Evolutionary conservation across 2,888 invertebrate species (phyloP).

Genomic region (Xestoiulus laeticollis): DNA sequence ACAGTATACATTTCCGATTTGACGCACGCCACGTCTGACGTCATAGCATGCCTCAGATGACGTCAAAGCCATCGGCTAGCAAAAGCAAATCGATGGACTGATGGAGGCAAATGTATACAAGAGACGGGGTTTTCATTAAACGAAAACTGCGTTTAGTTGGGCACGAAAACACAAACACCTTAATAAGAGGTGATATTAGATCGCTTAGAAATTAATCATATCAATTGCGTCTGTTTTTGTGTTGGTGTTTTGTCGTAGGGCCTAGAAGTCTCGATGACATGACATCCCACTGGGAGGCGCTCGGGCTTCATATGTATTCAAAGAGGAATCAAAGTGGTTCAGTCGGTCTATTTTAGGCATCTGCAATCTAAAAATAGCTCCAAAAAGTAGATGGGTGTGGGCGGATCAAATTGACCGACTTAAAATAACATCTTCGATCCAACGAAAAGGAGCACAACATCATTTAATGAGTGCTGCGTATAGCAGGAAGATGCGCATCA

Average conservation of each 20-base stretch:
- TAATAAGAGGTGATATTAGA: background rate
- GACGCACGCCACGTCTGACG: conserved; percentile 10
- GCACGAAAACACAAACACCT: conserved; percentile 4
- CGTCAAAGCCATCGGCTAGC: conserved; percentile 7
- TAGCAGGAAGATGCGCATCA: background rate
- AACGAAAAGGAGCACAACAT: background rate
- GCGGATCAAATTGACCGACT: conserved; percentile 26
- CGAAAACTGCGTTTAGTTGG: background rate
- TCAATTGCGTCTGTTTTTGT: background rate
- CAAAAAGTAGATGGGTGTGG: conserved; percentile 26
- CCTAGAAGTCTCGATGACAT: background rate
- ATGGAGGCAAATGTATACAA: background rate
- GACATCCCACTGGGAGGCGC: conserved; percentile 4
- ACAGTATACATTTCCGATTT: conserved; percentile 4
- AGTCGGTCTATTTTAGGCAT: background rate
- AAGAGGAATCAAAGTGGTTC: background rate
- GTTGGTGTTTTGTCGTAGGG: background rate
- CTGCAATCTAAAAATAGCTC: background rate
- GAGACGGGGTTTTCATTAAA: background rate
- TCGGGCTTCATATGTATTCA: background rate
- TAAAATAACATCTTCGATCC: conserved; percentile 6
- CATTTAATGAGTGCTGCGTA: background rate
- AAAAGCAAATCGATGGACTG: background rate
- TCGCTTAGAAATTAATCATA: background rate
- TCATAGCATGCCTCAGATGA: background rate